A percentile compares a stretch with the other conserved stretches of the same genome.
phyloP scores from a whole-genome alignment of 2,888 invertebrate species.

The Cryptocheilus praepositus region DNA sequence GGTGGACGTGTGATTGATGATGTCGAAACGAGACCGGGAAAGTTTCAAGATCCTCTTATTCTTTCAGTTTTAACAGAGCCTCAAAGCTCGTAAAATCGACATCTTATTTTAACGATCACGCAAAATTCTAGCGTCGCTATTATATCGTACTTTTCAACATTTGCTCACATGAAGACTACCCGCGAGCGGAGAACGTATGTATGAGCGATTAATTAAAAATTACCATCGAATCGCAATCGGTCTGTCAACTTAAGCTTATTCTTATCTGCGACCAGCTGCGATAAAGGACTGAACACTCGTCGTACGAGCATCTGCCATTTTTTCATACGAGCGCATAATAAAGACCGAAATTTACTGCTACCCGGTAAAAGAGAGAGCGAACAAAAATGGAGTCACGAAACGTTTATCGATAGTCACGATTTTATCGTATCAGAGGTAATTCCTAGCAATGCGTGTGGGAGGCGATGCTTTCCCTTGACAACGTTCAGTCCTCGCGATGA shows the following conservation, averaged over 20 bases:
- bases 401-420: neutral
- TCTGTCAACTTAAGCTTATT: conserved; percentile 31
- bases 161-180: too few species aligned
- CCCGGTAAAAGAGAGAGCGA: neutral
- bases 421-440: neutral
- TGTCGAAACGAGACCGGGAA: too few species aligned
- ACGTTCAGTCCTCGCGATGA: conserved; percentile 2
- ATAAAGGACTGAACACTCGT: conserved; percentile 35
- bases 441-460: neutral
- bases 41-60: too few species aligned
- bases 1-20: too few species aligned
- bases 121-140: too few species aligned
- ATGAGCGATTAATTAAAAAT: conserved; percentile 34
- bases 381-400: neutral
- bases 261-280: conserved; percentile 46
- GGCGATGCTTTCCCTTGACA: neutral
- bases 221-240: conserved; percentile 43
- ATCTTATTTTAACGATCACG: too few species aligned
- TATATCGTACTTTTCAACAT: too few species aligned
- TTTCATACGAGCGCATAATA: conserved; percentile 12
- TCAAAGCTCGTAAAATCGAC: too few species aligned
- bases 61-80: too few species aligned
- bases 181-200: conserved; percentile 7
- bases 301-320: conserved; percentile 24
- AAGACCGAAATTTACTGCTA: conserved; percentile 24